Base-by-base conservation (phyloP, 2,113 vertebrate genomes). In the Phyllostomus hastatus region DNA sequence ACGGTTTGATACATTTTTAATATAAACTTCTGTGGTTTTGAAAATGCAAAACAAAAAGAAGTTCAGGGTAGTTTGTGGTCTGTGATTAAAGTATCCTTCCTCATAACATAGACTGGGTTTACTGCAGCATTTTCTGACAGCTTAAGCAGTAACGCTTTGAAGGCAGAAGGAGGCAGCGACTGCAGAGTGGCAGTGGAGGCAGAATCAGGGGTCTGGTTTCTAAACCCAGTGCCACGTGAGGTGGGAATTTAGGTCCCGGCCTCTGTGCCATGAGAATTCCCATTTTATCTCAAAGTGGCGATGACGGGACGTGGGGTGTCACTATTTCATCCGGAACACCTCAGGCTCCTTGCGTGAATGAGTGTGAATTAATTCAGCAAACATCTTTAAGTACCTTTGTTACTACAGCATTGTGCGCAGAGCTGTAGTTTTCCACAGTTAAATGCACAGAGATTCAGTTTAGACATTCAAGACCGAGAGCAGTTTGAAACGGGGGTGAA, bases 401-500 rank as follows among this genome's bases (percentile, higher is more conserved):
- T 64, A 38, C 48, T 59, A 7, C 10, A 48, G 67, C 16, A 0
- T 2, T 19, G 3, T 41, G n/a, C n/a, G 48, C 7, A 9, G 79
- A 79, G 28, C 82, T 76, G 0, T 26, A 69, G 57, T 57, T 87
- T 93, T 72, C 76, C 57, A 46, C 31, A 61, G 22, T 90, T 88
- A 76, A 64, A 79, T 91, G 48, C 76, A 52, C n/a, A 43, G 91
- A 95, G 82, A 79, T 85, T 81, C 4, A 10, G 28, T 90, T 66
- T 90, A 52, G 41, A 52, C 85, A 59, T 92, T 54, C 84, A 87
- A 97, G 82, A 46, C 75, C 15, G 61, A 81, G 72, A 83, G n/a
- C 73, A 89, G 78, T 76, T 91, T n/a, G 78, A 92, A 95, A 66
- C 54, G 76, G 94, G 83, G 48, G 79, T 61, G 64, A 80, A 28